Percentiles rank a stretch among this genome's conserved stretches.
Evolutionary conservation across 2,888 invertebrate species (phyloP).

Genomic region (Heliconius hortense): DNA sequence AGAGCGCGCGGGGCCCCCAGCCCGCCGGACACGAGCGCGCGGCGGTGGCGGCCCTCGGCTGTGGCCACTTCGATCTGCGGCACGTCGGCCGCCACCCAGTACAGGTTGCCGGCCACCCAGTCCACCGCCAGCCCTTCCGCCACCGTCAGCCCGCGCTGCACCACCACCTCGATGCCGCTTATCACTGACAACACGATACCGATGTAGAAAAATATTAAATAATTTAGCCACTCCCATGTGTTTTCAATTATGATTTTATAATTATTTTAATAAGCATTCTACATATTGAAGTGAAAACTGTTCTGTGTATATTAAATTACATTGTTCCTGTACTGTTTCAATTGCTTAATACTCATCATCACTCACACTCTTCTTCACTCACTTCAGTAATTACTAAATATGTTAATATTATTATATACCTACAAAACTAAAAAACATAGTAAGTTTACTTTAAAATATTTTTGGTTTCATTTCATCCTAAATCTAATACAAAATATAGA

Average conservation of each 20-base stretch:
- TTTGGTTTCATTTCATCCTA: too few species aligned
- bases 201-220: not conserved
- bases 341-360: too few species aligned
- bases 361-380: too few species aligned
- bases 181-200: conserved; percentile 68
- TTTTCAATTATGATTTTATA: not conserved
- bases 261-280: not conserved
- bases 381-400: too few species aligned
- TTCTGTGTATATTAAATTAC: not conserved
- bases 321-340: too few species aligned
- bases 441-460: too few species aligned
- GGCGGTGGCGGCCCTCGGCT: conserved; percentile 85
- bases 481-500: too few species aligned
- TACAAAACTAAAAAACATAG: too few species aligned
- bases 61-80: conserved; percentile 90
- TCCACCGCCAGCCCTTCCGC: conserved; percentile 95
- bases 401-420: too few species aligned
- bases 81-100: conserved; percentile 93
- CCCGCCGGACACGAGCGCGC: conserved; percentile 89
- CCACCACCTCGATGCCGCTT: conserved; percentile 89
- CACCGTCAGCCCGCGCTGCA: conserved; percentile 90
- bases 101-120: conserved; percentile 92
- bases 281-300: not conserved
- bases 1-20: conserved; percentile 93
- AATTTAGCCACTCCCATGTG: not conserved